Conservation (phyloP, 2,797 vertebrate species). For the Bovichtus diacanthus region DNA sequence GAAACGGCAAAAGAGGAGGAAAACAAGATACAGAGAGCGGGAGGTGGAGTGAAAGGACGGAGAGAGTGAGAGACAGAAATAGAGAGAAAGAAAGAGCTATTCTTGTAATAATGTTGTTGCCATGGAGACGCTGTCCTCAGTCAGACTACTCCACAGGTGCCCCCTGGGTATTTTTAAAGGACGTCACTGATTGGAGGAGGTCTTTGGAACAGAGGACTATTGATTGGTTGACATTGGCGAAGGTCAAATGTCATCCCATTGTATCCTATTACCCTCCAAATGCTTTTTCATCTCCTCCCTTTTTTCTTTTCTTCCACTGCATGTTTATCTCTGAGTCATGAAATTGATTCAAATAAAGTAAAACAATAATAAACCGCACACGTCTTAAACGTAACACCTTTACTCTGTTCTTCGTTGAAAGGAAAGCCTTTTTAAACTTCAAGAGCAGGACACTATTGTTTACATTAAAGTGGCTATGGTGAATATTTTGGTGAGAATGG, state of each 20-base stretch:
- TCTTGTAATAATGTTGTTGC: conserved; percentile 77
- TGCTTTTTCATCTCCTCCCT: neutral
- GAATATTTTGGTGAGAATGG: no score
- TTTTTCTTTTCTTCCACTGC: neutral
- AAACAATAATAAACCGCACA: neutral
- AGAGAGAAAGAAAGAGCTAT: conserved; percentile 67
- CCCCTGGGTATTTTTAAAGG: conserved; percentile 69
- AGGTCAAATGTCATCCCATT: conserved; percentile 56
- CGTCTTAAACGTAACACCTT: neutral
- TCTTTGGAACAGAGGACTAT: conserved; percentile 18
- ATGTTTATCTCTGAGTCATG: neutral
- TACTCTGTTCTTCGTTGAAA: neutral
- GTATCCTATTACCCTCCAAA: conserved; percentile 1
- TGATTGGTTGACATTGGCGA: conserved; percentile 46
- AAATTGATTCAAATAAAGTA: neutral
- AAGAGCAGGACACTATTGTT: neutral
- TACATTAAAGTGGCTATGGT: no score
- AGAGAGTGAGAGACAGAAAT: conserved; percentile 60
- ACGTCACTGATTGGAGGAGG: conserved; percentile 52
- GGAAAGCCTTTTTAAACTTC: neutral
- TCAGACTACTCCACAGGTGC: conserved; percentile 72
- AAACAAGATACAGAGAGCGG: conserved; percentile 20
- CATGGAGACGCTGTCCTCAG: conserved; percentile 69
- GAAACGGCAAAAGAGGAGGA: conserved; percentile 1
- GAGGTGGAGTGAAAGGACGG: conserved; percentile 43